Conservation (phyloP, 2,888 invertebrate species). For the Drosophila prostipennis region DNA sequence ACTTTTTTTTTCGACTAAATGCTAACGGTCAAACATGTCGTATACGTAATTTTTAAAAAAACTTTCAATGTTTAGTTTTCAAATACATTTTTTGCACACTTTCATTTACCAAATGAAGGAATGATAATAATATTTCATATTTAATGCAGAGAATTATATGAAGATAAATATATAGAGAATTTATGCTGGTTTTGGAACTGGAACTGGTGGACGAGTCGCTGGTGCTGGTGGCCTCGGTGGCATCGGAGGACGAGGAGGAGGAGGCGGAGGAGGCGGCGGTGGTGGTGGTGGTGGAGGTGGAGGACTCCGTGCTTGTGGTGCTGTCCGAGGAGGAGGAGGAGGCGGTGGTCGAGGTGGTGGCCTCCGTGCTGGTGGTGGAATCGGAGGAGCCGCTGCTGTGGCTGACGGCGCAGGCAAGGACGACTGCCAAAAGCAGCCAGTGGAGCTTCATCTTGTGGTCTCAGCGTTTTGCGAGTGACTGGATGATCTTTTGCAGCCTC, state of each 20-base stretch:
- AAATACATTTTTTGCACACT: too few relatives aligned
- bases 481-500: not conserved
- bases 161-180: too few relatives aligned
- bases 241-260: not conserved
- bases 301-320: slow-evolving; percentile 1
- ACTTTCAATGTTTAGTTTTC: too few relatives aligned
- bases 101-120: too few relatives aligned
- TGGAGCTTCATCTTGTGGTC: slow-evolving; percentile 35
- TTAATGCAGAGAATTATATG: too few relatives aligned
- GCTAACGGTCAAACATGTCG: too few relatives aligned
- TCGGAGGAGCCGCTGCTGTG: not conserved
- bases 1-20: too few relatives aligned
- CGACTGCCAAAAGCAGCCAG: slow-evolving; percentile 26
- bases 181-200: not conserved
- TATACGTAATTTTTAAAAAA: too few relatives aligned
- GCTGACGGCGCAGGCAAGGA: slow-evolving; percentile 22
- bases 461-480: not conserved
- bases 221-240: slow-evolving; percentile 20
- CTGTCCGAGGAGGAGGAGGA: not conserved
- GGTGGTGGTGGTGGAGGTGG: slow-evolving; percentile 4
- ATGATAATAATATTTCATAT: too few relatives aligned
- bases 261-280: not conserved
- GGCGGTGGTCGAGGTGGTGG: not conserved
- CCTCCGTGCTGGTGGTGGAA: not conserved
- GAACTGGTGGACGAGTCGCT: not conserved